Evolutionary conservation across 2,888 invertebrate species (phyloP).

Genomic region (Anaspis maculata): DNA sequence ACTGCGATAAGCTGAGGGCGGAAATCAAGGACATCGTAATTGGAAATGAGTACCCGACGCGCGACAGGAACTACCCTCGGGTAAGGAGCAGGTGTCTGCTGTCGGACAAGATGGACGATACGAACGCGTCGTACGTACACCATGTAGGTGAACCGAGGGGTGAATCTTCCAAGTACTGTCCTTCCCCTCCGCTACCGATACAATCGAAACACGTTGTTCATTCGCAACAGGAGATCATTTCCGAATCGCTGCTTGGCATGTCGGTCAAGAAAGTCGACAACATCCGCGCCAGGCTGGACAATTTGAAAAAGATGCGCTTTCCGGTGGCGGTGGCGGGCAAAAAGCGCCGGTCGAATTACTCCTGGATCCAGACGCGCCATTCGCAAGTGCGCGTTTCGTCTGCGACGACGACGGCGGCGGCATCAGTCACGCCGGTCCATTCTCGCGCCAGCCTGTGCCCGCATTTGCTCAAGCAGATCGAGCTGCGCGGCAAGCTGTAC

Average conservation of each 20-base stretch:
- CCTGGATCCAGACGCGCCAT: slow-evolving; percentile 2
- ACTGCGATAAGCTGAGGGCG: slow-evolving; percentile 20
- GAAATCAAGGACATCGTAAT: slow-evolving; percentile 21
- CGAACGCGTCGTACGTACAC: neutral
- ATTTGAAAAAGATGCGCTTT: slow-evolving; percentile 20
- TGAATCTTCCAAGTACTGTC: slow-evolving; percentile 1
- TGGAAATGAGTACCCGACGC: neutral
- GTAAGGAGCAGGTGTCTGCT: neutral
- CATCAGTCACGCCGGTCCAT: slow-evolving; percentile 2
- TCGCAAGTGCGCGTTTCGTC: too few relatives aligned
- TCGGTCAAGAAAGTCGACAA: slow-evolving; percentile 26
- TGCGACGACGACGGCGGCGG: too few relatives aligned
- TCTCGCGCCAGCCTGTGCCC: slow-evolving; percentile 6
- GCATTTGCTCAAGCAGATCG: slow-evolving; percentile 23
- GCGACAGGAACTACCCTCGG: neutral
- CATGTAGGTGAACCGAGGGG: neutral
- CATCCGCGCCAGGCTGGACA: slow-evolving; percentile 22
- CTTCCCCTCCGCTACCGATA: too few relatives aligned
- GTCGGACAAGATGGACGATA: neutral
- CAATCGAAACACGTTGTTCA: too few relatives aligned
- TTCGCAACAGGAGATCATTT: slow-evolving; percentile 8
- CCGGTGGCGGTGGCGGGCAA: neutral
- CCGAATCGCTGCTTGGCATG: slow-evolving; percentile 22
- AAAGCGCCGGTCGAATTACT: slow-evolving; percentile 3
- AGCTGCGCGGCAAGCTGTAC: slow-evolving; percentile 26